Evolutionary conservation across 2,113 vertebrate genomes (phyloP), one percentile per base, ranked within the genome.

Genomic region (Catharus fuscescens): DNA sequence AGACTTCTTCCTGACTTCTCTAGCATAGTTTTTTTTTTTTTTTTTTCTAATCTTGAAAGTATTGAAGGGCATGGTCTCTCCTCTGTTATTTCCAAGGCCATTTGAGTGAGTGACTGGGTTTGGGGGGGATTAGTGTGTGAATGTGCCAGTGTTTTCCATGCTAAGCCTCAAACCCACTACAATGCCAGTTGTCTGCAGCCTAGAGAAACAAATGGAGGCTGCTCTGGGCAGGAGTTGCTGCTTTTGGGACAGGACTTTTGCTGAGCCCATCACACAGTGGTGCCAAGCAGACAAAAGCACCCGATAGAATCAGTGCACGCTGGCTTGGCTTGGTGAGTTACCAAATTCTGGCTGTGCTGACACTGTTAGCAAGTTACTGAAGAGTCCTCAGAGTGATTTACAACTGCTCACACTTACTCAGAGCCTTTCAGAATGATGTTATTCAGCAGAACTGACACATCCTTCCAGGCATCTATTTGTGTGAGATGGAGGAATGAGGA

Each of bases 141-240:
- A 92, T 95, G 80, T 87, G 88, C 88, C 93, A 66, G 86, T 67
- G 45, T 79, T 96, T 97, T 97, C 80, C 82, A 25, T 60, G 90
- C 82, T 95, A 80, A 78, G 70, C 94, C 77, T 45, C 14, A 10
- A 50, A 61, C 20, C 19, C 80, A 20, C 44, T 47, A 48, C n/a
- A 60, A 2, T 78, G 87, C 74, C 90, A 80, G 86, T 48, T 88
- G 83, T 48, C 91, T 91, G 91, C 67, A 85, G 76, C 86, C 82
- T 53, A 56, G 86, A 62, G 90, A 70, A 84, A 90, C 67, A 92
- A 80, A 38, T 23, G 7, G 1, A 40, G 86, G 82, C 81, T 64
- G 44, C 34, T 6, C 31, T 77, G 88, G 86, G 4, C 65, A 48
- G 77, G 85, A 67, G 73, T 18, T 44, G 23, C 83, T 87, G 78